A percentile compares a stretch with the other conserved stretches of the same genome.
Evolutionary conservation across 2,888 invertebrate species (phyloP).

Genomic region (Mongoloraphidia duomilia): DNA sequence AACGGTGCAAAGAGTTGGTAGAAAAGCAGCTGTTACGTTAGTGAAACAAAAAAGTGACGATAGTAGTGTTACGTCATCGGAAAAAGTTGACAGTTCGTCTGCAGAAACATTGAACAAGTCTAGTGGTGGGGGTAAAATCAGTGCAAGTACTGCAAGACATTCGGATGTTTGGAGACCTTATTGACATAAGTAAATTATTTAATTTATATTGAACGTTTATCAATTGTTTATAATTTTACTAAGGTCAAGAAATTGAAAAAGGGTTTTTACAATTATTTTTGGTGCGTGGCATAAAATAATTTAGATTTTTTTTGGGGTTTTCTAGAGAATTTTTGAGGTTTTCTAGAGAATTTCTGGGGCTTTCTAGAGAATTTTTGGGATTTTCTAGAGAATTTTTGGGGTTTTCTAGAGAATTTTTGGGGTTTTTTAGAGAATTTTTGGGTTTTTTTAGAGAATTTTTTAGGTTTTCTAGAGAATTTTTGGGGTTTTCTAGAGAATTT

Average conservation of each 20-base stretch:
- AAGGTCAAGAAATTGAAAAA: background rate
- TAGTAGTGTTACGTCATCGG: conserved; percentile 29
- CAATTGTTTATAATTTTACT: background rate
- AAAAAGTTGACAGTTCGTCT: conserved; percentile 17
- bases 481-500: too few species aligned
- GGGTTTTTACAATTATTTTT: background rate
- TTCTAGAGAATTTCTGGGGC: too few species aligned
- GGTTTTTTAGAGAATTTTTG: too few species aligned
- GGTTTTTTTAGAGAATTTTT: too few species aligned
- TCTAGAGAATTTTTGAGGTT: too few species aligned
- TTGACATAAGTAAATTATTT: conserved; percentile 23
- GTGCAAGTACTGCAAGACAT: conserved; percentile 32
- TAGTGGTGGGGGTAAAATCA: conserved; percentile 15
- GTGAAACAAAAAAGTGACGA: conserved; percentile 25
- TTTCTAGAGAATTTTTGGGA: too few species aligned
- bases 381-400: too few species aligned
- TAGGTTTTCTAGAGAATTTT: too few species aligned
- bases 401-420: too few species aligned
- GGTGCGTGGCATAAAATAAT: background rate
- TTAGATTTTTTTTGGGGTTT: background rate
- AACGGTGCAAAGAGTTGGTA: conserved; percentile 21
- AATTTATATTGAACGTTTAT: background rate
- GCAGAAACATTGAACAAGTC: conserved; percentile 15
- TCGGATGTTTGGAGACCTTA: conserved; percentile 73
- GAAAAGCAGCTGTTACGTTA: conserved; percentile 27